A percentile compares a stretch with the other conserved stretches of the same genome.
Conservation (phyloP, 2,888 invertebrate species). For the Nomada hirtipes region DNA sequence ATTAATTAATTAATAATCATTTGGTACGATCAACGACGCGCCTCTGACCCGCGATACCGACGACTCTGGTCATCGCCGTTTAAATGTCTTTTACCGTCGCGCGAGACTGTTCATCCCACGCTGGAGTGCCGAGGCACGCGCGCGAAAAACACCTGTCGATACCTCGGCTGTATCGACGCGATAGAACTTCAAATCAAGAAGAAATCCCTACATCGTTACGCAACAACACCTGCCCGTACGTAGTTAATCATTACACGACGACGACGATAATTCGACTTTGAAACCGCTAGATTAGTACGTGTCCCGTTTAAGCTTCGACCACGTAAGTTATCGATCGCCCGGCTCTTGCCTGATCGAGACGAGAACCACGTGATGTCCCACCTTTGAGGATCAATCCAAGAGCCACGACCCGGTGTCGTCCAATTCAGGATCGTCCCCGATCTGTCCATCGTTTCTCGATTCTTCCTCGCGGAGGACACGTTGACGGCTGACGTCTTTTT, state of each 20-base stretch:
- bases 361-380: not conserved
- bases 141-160: not conserved
- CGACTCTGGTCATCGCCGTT: slow-evolving; percentile 56
- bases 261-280: slow-evolving; percentile 33
- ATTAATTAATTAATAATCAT: slow-evolving; percentile 65
- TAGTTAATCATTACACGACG: slow-evolving; percentile 27
- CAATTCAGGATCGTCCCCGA: slow-evolving; percentile 54
- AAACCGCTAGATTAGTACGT: slow-evolving; percentile 40
- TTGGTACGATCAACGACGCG: slow-evolving; percentile 77
- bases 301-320: slow-evolving; percentile 33
- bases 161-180: not conserved
- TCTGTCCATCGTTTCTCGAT: slow-evolving; percentile 20
- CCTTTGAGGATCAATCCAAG: slow-evolving; percentile 25
- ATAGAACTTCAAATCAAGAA: slow-evolving; percentile 34
- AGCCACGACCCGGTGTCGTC: not conserved
- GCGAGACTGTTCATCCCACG: not conserved
- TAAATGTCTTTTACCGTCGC: not conserved
- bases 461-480: slow-evolving; percentile 30
- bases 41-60: slow-evolving; percentile 71
- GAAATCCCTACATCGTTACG: slow-evolving; percentile 35
- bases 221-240: slow-evolving; percentile 38
- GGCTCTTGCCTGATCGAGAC: slow-evolving; percentile 27
- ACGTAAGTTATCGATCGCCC: slow-evolving; percentile 7
- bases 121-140: not conserved
- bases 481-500: not conserved